These are phyloP conservation scores for Batillaria attramentaria DNA, from an alignment of 1,140 invertebrate genomes.

Conservation along the genomic window DNA sequence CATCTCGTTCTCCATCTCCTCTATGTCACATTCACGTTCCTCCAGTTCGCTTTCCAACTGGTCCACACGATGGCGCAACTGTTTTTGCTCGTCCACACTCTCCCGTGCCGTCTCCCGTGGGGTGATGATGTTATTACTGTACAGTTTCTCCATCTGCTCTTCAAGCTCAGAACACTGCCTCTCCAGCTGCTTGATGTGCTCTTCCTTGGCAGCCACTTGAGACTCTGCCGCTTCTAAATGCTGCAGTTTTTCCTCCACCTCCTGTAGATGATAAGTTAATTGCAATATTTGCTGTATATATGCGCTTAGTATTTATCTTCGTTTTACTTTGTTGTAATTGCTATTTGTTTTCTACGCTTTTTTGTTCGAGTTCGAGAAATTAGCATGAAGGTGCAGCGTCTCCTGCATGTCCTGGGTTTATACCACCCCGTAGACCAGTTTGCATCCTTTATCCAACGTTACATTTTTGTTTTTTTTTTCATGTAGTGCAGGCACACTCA, in stretches of 20 bases:
- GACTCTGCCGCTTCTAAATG: neutral
- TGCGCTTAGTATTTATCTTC: neutral
- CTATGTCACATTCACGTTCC: neutral
- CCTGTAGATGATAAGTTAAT: neutral
- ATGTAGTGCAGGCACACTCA: too few species aligned
- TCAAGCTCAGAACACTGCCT: constrained; percentile 14
- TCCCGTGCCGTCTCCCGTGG: constrained; percentile 11
- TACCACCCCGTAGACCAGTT: too few species aligned
- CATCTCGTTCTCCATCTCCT: constrained; percentile 23
- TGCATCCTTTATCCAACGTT: too few species aligned
- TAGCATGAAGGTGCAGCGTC: too few species aligned
- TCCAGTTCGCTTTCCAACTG: neutral
- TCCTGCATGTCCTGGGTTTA: too few species aligned
- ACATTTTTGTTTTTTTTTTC: too few species aligned
- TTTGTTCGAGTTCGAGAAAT: neutral
- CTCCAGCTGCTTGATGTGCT: constrained; percentile 15
- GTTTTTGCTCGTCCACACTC: constrained; percentile 6
- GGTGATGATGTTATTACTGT: constrained; percentile 14
- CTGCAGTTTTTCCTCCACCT: constrained; percentile 11
- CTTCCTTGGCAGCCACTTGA: neutral
- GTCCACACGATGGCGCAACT: constrained; percentile 4
- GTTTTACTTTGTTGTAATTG: neutral
- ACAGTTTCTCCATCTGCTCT: constrained; percentile 25
- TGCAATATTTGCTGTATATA: neutral
- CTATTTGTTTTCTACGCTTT: neutral